These are phyloP conservation scores for Procavia capensis DNA, from an alignment of 2,113 vertebrate species.

Conservation along the genomic window DNA sequence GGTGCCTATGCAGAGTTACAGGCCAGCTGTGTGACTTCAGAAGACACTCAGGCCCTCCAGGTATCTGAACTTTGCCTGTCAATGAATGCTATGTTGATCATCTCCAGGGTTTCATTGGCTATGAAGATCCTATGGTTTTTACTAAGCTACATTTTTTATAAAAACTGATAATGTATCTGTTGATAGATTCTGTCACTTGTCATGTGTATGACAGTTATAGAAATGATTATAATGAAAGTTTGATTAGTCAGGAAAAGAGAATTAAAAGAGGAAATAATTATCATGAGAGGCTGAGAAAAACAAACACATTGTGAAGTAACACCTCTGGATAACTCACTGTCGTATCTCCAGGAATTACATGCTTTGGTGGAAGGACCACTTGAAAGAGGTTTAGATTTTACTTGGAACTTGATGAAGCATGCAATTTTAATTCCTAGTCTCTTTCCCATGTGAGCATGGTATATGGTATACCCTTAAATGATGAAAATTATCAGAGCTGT, in stretches of 20 bases:
- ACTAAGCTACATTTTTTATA: background rate
- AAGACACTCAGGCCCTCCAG: background rate
- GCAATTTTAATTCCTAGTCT: background rate
- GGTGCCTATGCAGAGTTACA: accelerated
- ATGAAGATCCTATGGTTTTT: background rate
- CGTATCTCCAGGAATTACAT: background rate
- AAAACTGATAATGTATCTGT: background rate
- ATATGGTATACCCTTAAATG: background rate
- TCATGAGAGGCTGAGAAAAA: background rate
- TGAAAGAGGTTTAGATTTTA: slow-evolving; percentile 3
- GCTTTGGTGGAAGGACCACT: background rate
- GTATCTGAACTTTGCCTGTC: background rate
- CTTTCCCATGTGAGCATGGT: background rate
- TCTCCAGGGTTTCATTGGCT: background rate
- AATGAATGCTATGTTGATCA: background rate
- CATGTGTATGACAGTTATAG: background rate
- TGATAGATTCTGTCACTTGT: background rate
- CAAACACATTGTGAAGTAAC: background rate
- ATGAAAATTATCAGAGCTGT: background rate
- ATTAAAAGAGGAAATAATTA: background rate
- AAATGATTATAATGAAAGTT: background rate
- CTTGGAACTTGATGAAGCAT: slow-evolving; percentile 26
- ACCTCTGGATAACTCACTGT: background rate
- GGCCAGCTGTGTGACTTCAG: background rate
- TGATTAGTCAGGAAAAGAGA: background rate